Evolutionary conservation across 2,113 vertebrate genomes (phyloP).

Genomic region (Crotalus tigris): DNA sequence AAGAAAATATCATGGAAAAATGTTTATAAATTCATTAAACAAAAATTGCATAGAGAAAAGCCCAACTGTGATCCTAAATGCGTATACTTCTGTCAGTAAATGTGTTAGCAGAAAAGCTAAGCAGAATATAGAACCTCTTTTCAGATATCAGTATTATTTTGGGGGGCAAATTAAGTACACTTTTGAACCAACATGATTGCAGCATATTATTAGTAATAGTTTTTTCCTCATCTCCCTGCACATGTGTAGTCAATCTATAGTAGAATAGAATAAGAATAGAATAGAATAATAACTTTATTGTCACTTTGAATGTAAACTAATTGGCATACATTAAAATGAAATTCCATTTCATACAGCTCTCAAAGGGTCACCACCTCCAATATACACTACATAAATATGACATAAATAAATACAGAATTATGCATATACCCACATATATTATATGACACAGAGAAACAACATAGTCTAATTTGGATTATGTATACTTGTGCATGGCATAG

Average conservation of each 20-base stretch:
- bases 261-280: no score
- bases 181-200: neutral
- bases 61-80: neutral
- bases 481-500: no score
- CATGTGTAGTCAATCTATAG: neutral
- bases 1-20: neutral
- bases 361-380: no score
- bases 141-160: neutral
- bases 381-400: no score
- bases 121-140: neutral
- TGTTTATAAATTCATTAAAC: neutral
- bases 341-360: no score
- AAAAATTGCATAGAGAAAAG: neutral
- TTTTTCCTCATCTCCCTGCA: neutral
- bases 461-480: no score
- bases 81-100: neutral
- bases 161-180: neutral
- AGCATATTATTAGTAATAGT: neutral
- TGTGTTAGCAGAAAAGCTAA: neutral
- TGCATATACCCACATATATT: no score
- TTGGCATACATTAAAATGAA: no score
- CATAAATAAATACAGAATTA: no score
- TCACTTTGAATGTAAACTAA: no score
- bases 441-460: no score
- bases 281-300: no score